Percentiles rank a stretch among this genome's conserved stretches.
Conservation (phyloP, 2,113 vertebrate species). For the Cheirogaleus medius region DNA sequence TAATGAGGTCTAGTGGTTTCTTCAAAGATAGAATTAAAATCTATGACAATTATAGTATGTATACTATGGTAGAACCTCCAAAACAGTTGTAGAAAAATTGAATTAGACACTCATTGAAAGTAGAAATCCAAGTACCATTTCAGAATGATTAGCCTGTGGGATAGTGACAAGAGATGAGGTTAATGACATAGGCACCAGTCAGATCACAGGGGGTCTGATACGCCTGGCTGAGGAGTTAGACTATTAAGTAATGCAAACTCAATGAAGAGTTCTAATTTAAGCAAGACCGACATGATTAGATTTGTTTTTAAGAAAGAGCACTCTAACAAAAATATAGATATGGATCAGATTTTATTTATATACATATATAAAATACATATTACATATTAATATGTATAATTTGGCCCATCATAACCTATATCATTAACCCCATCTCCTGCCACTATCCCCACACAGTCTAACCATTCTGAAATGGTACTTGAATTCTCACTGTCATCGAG, state of each 20-base stretch:
- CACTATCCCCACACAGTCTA: background rate
- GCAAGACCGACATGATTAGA: background rate
- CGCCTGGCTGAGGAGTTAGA: background rate
- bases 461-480: background rate
- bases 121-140: background rate
- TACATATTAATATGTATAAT: background rate
- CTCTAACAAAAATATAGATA: background rate
- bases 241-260: background rate
- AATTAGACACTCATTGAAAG: background rate
- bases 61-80: background rate
- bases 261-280: background rate
- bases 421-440: background rate
- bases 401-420: background rate
- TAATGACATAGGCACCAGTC: background rate
- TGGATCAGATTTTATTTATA: background rate
- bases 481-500: background rate
- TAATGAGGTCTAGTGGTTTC: background rate
- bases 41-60: background rate
- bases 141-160: background rate
- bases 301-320: background rate
- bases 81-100: background rate
- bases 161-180: background rate
- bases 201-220: background rate
- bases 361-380: background rate
- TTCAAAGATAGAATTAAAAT: conserved; percentile 18